Evolutionary conservation across 1,140 invertebrate genomes (phyloP).

Genomic region (Drosophila repletoides): DNA sequence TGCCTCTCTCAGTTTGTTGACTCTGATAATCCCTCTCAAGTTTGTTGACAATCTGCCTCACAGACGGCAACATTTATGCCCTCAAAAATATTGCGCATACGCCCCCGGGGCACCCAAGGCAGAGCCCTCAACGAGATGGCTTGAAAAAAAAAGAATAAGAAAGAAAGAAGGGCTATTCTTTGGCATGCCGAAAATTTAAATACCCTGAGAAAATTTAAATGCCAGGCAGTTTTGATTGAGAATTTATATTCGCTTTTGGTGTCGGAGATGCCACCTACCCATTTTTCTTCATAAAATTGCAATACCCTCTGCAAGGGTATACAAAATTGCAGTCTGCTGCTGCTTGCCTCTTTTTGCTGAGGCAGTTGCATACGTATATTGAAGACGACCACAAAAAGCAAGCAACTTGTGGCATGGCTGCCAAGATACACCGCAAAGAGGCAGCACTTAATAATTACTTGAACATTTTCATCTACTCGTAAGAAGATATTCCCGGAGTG

Average conservation of each 20-base stretch:
- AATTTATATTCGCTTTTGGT: too few relatives aligned
- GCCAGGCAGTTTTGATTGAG: too few relatives aligned
- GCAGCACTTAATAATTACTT: slow-evolving; percentile 78
- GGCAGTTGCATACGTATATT: slow-evolving; percentile 11
- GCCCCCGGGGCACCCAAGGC: slow-evolving; percentile 33
- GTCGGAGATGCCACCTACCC: too few relatives aligned
- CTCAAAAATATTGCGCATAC: slow-evolving; percentile 74
- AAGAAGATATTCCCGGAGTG: slow-evolving; percentile 10
- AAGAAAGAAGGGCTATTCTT: too few relatives aligned
- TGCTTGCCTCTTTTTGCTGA: not conserved
- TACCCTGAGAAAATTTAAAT: too few relatives aligned
- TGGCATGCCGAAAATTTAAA: too few relatives aligned
- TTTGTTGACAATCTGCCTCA: slow-evolving; percentile 75
- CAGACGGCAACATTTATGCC: slow-evolving; percentile 62
- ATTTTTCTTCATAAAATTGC: too few relatives aligned
- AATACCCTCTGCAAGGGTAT: too few relatives aligned
- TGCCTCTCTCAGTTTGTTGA: slow-evolving; percentile 65
- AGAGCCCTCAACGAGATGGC: slow-evolving; percentile 13
- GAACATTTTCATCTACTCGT: slow-evolving; percentile 66
- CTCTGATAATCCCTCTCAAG: slow-evolving; percentile 81
- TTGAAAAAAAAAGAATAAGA: not conserved
- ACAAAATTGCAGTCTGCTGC: slow-evolving; percentile 40
- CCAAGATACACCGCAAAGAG: slow-evolving; percentile 57
- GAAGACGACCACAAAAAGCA: slow-evolving; percentile 21
- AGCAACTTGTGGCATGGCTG: slow-evolving; percentile 37